These are phyloP conservation scores for Melanaphis sacchari DNA, from an alignment of 1,140 invertebrate genomes.

Conservation along the genomic window DNA sequence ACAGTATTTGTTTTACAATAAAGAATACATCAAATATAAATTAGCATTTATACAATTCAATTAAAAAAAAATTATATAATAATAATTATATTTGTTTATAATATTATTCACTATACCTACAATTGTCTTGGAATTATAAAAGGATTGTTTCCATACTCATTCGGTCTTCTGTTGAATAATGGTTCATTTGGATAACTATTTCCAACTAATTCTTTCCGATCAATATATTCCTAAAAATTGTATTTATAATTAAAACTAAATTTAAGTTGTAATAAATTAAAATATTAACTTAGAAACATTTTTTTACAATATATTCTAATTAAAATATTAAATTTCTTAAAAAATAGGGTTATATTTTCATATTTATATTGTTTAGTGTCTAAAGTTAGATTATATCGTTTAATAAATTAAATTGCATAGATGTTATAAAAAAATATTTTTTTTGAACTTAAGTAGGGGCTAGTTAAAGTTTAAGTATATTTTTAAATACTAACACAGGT, in stretches of 20 bases:
- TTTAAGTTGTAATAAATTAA: not conserved
- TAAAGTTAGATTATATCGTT: not conserved
- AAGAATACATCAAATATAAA: not conserved
- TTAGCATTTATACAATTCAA: not conserved
- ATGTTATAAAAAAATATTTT: not conserved
- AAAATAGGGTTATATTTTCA: not conserved
- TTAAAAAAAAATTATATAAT: not conserved
- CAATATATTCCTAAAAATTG: slow-evolving; percentile 35
- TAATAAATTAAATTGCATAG: not conserved
- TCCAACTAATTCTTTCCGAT: slow-evolving; percentile 21
- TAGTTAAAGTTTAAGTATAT: not conserved
- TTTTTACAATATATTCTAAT: not conserved
- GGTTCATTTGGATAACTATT: slow-evolving; percentile 39
- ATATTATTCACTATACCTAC: not conserved
- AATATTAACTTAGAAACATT: not conserved
- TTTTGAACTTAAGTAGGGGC: not conserved
- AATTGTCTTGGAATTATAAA: slow-evolving; percentile 49
- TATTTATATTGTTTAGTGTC: not conserved
- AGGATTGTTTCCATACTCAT: slow-evolving; percentile 45
- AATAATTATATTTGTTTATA: not conserved
- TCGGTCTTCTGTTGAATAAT: slow-evolving; percentile 2
- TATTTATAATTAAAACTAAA: not conserved
- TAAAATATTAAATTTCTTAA: not conserved
- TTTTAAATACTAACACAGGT: not conserved
- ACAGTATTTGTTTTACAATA: not conserved